Base-by-base conservation (phyloP, 2,888 invertebrate genomes). In the Antitype chi region DNA sequence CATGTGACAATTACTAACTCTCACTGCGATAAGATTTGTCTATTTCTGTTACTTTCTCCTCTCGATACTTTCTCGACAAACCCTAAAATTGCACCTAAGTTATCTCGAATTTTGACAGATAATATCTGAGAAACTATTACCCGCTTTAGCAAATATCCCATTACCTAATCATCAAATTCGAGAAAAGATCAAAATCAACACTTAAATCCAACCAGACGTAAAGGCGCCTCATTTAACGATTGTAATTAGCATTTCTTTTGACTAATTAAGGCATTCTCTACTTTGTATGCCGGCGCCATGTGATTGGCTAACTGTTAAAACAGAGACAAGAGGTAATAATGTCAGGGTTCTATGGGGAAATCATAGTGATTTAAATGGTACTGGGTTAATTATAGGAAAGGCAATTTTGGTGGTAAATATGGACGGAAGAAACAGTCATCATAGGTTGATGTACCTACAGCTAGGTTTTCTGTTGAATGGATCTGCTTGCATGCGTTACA, bases 181-280 rank as follows among this genome's bases (percentile, higher is more conserved):
- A 15, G 20, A 70, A n/a, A 43, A 32, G n/a, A 23, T 38, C 6
- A 62, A 6, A 70, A 62, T 38, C n/a, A 25, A 49, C 23, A 28
- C 9, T 23, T 28, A 9, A 52, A 64, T 13, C 9, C n/a, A 25
- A 20, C 55, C 20, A 82, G 78, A 59, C 28, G 32, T 55, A n/a
- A 43, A n/a, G 59, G 49, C 55, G 59, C 59, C 69, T 28, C 43
- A 62, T 47, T 52, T 23, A 64, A 68, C 32, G 52, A 60, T 70
- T 52, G 43, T 47, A 70, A 79, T 71, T 71, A 79, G 55, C 59
- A 66, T 79, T 71, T 57, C 13, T 52, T 69, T 5, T 38, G 15
- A 74, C 38, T 71, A 83, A 79, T 79, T 83, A 79, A 79, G 43
- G n/a, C 59, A 55, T 74, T 79, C 70, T 74, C n/a, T 73, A 23